Base-by-base conservation (phyloP, 2,797 vertebrate species). In the Tapera naevia region DNA sequence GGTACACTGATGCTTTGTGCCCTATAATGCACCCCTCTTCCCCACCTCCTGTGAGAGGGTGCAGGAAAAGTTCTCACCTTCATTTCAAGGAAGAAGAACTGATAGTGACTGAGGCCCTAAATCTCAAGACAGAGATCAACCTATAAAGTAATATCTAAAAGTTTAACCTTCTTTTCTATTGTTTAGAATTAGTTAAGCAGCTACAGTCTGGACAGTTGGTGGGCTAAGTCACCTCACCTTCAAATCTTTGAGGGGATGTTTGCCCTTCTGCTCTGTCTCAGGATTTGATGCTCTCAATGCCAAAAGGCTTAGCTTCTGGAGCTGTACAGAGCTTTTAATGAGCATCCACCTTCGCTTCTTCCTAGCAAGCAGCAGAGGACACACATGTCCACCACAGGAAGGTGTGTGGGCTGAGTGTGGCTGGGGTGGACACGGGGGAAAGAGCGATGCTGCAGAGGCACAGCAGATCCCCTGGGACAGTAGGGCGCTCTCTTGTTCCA, bases 401-500 rank as follows among this genome's bases (percentile, higher is more conserved):
- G 48, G 51, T 48, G 8, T 3, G 2, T 5, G 17, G 48, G 8
- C n/a, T 39, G 7, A 14, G 5, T 12, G 22, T 10, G 10, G 22
- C 64, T 91, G 57, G 14, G 60, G 16, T 23, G 73, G 17, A 48
- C 27, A 10, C 22, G 18, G n/a, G 25, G 15, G 32, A 19, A 64
- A 15, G 12, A 46, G 43, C 17, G 41, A 50, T 33, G 11, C 14
- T 51, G 10, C 0, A 0, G 13, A 14, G 6, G 13, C 13, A 57
- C 53, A 60, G 71, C n/a, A 86, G 24, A n/a, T 71, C 37, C 35
- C 13, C 3, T 62, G 50, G 61, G 28, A 71, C 62, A 17, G 32
- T 11, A 50, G 17, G 37, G 56, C 81, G 10, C 14, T 50, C 25
- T 80, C 79, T 43, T 79, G 67, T 79, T 64, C 69, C 69, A 73